phyloP scores from a whole-genome alignment of 2,888 invertebrate species.

The Morinoia aosen region DNA sequence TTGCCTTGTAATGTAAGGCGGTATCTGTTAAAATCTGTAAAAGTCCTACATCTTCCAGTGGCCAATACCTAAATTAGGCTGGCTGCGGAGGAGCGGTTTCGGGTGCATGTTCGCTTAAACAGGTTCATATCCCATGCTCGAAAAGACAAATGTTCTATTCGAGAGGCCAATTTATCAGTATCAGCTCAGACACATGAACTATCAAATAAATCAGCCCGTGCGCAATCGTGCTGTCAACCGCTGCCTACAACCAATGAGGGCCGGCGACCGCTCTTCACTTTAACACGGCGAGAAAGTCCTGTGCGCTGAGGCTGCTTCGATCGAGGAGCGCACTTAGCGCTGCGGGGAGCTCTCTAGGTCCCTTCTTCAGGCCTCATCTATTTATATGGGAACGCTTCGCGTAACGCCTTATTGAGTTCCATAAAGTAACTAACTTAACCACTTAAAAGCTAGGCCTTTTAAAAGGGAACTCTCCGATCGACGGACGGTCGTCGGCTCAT shows the following conservation, averaged over 20 bases:
- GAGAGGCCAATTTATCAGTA: conserved; percentile 48
- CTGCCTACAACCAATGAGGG: conserved; percentile 25
- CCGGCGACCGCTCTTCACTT: conserved; percentile 15
- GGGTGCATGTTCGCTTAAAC: conserved; percentile 29
- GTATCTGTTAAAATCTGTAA: not conserved
- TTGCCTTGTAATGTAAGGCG: not conserved
- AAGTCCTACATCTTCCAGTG: not conserved
- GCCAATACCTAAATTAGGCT: conserved; percentile 22
- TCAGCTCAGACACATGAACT: conserved; percentile 46
- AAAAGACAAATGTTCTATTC: conserved; percentile 48
- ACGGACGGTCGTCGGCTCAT: not conserved
- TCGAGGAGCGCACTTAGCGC: conserved; percentile 23
- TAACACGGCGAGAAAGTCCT: not conserved
- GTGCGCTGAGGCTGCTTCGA: not conserved
- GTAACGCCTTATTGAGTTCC: conserved; percentile 49
- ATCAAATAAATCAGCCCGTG: conserved; percentile 43
- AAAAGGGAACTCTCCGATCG: not conserved
- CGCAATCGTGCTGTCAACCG: conserved; percentile 48
- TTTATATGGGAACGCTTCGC: conserved; percentile 47
- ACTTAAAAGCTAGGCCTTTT: conserved; percentile 45
- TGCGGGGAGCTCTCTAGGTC: conserved; percentile 16
- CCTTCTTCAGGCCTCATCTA: conserved; percentile 41
- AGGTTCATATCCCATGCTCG: conserved; percentile 10
- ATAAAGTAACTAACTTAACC: conserved; percentile 51
- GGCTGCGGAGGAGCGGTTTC: not conserved